Conservation (phyloP, 2,888 invertebrate genomes). For the Sicus ferrugineus region DNA sequence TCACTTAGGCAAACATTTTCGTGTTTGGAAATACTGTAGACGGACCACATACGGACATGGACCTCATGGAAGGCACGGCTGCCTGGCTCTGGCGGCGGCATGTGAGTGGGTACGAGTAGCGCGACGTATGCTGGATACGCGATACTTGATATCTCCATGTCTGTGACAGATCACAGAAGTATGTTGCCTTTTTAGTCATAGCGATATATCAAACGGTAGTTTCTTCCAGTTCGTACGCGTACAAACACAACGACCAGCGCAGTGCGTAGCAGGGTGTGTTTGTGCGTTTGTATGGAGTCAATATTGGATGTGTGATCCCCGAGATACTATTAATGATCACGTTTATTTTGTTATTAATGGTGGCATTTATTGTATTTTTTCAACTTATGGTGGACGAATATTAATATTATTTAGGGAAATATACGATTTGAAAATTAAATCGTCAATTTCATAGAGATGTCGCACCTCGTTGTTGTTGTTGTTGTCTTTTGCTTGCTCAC, state of each 20-base stretch:
- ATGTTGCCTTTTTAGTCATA: constrained; percentile 63
- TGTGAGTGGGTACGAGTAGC: background rate
- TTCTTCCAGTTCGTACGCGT: constrained; percentile 41
- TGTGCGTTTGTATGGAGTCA: background rate
- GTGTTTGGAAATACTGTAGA: background rate
- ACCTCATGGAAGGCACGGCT: no score
- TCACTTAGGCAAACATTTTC: constrained; percentile 35
- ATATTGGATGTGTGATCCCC: background rate
- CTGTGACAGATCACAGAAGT: constrained; percentile 61
- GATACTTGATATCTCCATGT: constrained; percentile 39
- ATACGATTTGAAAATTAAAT: no score
- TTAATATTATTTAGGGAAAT: no score
- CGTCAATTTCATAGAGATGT: no score
- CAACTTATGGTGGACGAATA: no score
- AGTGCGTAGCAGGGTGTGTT: background rate
- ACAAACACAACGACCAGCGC: background rate
- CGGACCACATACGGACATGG: background rate
- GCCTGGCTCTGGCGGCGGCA: no score
- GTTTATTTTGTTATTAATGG: background rate
- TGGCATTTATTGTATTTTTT: no score
- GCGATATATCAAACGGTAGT: constrained; percentile 62
- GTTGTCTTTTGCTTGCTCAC: background rate
- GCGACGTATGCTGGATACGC: background rate
- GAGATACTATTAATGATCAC: no score
- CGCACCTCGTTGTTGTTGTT: constrained; percentile 9